These are phyloP conservation scores for Mesochorus sp. DNA, from an alignment of 2,888 invertebrate genomes.

Conservation along the genomic window DNA sequence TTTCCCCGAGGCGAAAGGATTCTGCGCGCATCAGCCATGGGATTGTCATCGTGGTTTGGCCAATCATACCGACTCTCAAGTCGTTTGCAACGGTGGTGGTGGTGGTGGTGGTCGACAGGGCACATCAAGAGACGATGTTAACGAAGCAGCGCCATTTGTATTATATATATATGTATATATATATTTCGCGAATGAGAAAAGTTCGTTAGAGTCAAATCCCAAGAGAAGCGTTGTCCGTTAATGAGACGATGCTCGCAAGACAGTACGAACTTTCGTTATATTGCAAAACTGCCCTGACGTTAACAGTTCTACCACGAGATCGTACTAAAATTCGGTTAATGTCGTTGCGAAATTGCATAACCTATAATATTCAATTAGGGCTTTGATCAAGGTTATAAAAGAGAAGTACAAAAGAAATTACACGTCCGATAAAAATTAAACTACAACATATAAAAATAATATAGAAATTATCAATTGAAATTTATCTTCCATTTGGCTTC, in stretches of 20 bases:
- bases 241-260: neutral
- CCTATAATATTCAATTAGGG: too few species aligned
- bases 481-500: too few species aligned
- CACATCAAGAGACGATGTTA: neutral
- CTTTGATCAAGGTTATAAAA: too few species aligned
- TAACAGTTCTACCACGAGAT: neutral
- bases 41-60: constrained; percentile 27
- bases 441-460: too few species aligned
- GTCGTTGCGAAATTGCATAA: neutral
- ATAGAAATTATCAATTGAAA: too few species aligned
- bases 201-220: constrained; percentile 34
- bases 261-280: constrained; percentile 6
- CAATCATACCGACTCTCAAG: constrained; percentile 39
- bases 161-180: too few species aligned
- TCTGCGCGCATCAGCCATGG: constrained; percentile 40
- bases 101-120: neutral
- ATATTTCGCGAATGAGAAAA: constrained; percentile 34
- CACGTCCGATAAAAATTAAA: too few species aligned
- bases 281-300: neutral
- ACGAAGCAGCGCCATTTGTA: constrained; percentile 24
- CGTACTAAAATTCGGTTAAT: neutral
- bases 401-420: too few species aligned
- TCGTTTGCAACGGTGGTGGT: too few species aligned
- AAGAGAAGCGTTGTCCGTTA: constrained; percentile 21
- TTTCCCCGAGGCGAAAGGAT: constrained; percentile 45